Percentiles rank a stretch among this genome's conserved stretches.
These are phyloP conservation scores for Adrianichthys oophorus DNA, from an alignment of 2,797 vertebrate genomes.

Conservation along the genomic window DNA sequence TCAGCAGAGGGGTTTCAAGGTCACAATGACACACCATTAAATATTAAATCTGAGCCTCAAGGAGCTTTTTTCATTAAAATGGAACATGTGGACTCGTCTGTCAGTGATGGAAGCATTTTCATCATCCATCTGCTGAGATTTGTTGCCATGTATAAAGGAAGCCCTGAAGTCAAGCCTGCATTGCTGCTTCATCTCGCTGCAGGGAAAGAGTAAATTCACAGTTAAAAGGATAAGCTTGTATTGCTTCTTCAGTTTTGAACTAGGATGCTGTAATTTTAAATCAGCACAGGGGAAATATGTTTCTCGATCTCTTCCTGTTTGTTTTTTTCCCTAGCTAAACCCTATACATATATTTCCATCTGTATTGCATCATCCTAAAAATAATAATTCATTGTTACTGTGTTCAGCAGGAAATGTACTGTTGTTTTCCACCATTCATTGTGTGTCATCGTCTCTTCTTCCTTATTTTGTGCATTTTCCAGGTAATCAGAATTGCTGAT, in stretches of 20 bases:
- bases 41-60: slow-evolving; percentile 67
- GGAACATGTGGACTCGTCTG: slow-evolving; percentile 60
- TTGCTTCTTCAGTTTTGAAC: slow-evolving; percentile 42
- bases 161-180: slow-evolving; percentile 18
- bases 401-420: slow-evolving; percentile 21
- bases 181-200: slow-evolving; percentile 27
- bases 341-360: slow-evolving; percentile 2
- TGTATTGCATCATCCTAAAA: slow-evolving; percentile 3
- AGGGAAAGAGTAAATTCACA: slow-evolving; percentile 28
- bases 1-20: slow-evolving; percentile 52
- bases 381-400: slow-evolving; percentile 18
- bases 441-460: slow-evolving; percentile 6
- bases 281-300: slow-evolving; percentile 39
- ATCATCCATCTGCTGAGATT: slow-evolving; percentile 49
- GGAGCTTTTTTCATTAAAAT: slow-evolving; percentile 69
- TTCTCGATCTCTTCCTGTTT: slow-evolving; percentile 17
- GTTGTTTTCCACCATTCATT: slow-evolving; percentile 1
- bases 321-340: slow-evolving; percentile 29
- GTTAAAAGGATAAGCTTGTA: slow-evolving; percentile 43
- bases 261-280: slow-evolving; percentile 50
- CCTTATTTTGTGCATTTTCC: slow-evolving; percentile 1
- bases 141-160: slow-evolving; percentile 24
- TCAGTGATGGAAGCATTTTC: slow-evolving; percentile 45
- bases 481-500: slow-evolving; percentile 46
- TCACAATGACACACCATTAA: slow-evolving; percentile 61